Evolutionary conservation across 2,888 invertebrate species (phyloP).

Genomic region (Drepanosiphum platanoidis): DNA sequence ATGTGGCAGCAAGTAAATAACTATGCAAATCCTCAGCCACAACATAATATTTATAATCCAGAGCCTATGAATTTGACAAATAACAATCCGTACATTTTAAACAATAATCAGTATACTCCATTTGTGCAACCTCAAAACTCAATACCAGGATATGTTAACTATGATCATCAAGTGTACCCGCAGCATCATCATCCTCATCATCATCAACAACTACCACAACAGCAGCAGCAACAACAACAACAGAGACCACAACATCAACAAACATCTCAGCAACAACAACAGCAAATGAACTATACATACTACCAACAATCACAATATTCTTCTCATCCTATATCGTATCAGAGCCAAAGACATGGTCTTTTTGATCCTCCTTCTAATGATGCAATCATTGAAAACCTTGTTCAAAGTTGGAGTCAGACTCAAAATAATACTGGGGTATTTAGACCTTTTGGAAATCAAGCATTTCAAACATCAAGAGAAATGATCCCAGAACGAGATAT

Average conservation of each 20-base stretch:
- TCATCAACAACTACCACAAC: conserved; percentile 49
- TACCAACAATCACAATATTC: conserved; percentile 65
- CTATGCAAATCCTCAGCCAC: conserved; percentile 54
- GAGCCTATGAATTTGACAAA: conserved; percentile 52
- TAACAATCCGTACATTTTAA: conserved; percentile 46
- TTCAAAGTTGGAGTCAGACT: conserved; percentile 79
- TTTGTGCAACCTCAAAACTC: conserved; percentile 65
- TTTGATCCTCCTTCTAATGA: conserved; percentile 65
- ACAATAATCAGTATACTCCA: conserved; percentile 46
- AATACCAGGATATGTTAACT: conserved; percentile 67
- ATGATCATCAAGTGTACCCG: conserved; percentile 66
- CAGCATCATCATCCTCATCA: conserved; percentile 45
- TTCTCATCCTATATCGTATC: conserved; percentile 63
- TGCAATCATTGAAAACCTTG: conserved; percentile 76
- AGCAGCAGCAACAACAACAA: conserved; percentile 43
- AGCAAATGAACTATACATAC: conserved; percentile 65
- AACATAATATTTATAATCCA: conserved; percentile 52
- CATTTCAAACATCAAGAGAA: conserved; percentile 64
- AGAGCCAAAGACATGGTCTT: conserved; percentile 67
- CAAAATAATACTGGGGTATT: conserved; percentile 74
- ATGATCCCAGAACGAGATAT: conserved; percentile 59
- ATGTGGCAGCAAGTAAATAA: conserved; percentile 63
- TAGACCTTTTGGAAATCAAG: conserved; percentile 74
- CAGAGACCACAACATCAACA: background rate
- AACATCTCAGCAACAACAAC: conserved; percentile 12